These are phyloP conservation scores for Chiloscyllium plagiosum DNA, from an alignment of 2,113 vertebrate species.

Conservation along the genomic window DNA sequence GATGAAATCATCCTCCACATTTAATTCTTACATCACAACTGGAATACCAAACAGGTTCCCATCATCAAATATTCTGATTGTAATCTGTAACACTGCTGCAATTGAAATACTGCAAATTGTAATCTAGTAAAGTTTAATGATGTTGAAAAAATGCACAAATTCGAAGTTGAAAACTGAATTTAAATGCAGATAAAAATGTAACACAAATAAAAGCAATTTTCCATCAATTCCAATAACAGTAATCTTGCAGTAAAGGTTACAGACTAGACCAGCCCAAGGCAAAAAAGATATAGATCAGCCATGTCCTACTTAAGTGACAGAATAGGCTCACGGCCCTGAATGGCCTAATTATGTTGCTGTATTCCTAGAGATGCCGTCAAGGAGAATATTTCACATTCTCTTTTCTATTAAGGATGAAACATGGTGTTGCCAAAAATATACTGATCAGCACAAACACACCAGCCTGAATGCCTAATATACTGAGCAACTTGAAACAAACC, in stretches of 20 bases:
- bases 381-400: slow-evolving; percentile 1
- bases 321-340: background rate
- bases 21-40: background rate
- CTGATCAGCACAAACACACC: background rate
- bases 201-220: background rate
- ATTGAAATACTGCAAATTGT: background rate
- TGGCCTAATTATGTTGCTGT: background rate
- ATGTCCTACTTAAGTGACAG: background rate
- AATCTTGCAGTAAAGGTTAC: background rate
- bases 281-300: background rate
- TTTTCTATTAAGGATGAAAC: background rate
- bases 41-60: background rate
- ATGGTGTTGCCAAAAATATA: background rate
- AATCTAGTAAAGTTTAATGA: background rate
- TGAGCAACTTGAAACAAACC: slow-evolving; percentile 16
- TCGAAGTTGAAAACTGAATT: background rate
- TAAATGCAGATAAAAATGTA: background rate
- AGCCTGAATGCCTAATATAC: background rate
- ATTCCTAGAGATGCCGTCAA: background rate
- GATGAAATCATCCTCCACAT: background rate
- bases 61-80: background rate
- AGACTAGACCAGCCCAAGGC: background rate
- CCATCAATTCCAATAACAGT: background rate
- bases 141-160: background rate
- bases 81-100: background rate